Conservation (phyloP, 2,888 invertebrate genomes). For the Calephelis perditalis region DNA sequence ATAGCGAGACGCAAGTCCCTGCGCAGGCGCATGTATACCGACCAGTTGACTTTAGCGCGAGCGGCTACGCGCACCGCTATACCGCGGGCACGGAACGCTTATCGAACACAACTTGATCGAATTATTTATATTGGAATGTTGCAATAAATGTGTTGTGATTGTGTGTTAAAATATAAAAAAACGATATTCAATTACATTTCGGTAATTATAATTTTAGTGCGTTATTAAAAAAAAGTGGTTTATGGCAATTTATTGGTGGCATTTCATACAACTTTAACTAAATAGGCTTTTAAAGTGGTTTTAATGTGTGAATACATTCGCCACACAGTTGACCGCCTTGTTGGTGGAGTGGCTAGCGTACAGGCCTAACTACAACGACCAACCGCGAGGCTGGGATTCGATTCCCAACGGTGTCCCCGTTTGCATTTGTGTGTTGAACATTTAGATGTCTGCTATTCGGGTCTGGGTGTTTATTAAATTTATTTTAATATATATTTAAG, state of each 20-base stretch:
- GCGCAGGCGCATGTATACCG: slow-evolving; percentile 34
- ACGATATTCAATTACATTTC: slow-evolving; percentile 23
- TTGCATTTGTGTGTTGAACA: no score
- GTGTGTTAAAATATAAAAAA: neutral
- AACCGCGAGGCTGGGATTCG: no score
- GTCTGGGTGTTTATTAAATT: no score
- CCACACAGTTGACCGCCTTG: no score
- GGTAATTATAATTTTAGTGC: slow-evolving; percentile 1
- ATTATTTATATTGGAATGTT: slow-evolving; percentile 32
- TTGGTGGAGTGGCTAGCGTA: no score
- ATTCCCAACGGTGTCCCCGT: no score
- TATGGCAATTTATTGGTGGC: no score
- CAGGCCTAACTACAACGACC: no score
- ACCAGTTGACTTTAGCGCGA: slow-evolving; percentile 60
- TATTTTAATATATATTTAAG: no score
- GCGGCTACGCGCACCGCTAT: slow-evolving; percentile 61
- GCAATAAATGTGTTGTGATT: slow-evolving; percentile 10
- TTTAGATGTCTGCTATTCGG: no score
- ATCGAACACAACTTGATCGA: slow-evolving; percentile 16
- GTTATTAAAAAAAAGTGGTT: no score
- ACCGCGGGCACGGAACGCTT: slow-evolving; percentile 31
- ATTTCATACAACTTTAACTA: neutral
- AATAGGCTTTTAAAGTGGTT: neutral
- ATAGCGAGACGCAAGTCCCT: slow-evolving; percentile 37
- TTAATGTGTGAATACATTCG: neutral